phyloP scores from a whole-genome alignment of 2,113 vertebrate species.

The Spea multiplicata region DNA sequence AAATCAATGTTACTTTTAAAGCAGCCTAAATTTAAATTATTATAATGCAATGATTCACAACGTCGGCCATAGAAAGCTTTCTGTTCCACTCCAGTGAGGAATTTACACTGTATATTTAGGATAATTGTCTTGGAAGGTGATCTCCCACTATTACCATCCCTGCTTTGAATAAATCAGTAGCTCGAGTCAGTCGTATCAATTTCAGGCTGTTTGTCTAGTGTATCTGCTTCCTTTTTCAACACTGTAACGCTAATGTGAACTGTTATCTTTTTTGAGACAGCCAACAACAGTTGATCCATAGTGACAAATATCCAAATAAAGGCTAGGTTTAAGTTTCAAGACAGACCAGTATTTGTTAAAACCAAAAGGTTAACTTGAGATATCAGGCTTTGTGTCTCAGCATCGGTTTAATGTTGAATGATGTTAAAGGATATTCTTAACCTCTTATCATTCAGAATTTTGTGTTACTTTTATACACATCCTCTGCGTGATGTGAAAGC shows the following conservation, averaged over 20 bases:
- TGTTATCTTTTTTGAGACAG: conserved; percentile 19
- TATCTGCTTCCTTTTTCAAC: conserved; percentile 24
- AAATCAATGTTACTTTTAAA: too few species aligned
- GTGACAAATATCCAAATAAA: conserved; percentile 14
- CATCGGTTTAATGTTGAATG: conserved; percentile 16
- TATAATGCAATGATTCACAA: too few species aligned
- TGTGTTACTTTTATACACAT: conserved; percentile 6
- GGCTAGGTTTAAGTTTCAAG: conserved; percentile 14
- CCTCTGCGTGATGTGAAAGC: conserved; percentile 15
- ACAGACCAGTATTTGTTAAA: conserved; percentile 12
- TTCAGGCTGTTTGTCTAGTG: background rate
- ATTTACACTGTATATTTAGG: too few species aligned
- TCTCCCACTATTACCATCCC: too few species aligned
- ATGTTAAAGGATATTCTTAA: background rate
- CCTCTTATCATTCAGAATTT: conserved; percentile 37
- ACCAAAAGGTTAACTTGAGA: conserved; percentile 1
- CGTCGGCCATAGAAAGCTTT: too few species aligned
- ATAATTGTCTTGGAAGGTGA: too few species aligned
- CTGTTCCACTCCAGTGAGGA: too few species aligned
- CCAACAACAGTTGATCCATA: background rate
- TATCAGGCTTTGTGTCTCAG: background rate
- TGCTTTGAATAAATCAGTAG: background rate
- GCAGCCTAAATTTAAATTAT: too few species aligned
- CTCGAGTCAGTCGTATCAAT: background rate
- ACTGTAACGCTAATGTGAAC: conserved; percentile 11